Evolutionary conservation across 2,888 invertebrate species (phyloP), one percentile per base, ranked within the genome.

Genomic region (Pelosia muscerda): DNA sequence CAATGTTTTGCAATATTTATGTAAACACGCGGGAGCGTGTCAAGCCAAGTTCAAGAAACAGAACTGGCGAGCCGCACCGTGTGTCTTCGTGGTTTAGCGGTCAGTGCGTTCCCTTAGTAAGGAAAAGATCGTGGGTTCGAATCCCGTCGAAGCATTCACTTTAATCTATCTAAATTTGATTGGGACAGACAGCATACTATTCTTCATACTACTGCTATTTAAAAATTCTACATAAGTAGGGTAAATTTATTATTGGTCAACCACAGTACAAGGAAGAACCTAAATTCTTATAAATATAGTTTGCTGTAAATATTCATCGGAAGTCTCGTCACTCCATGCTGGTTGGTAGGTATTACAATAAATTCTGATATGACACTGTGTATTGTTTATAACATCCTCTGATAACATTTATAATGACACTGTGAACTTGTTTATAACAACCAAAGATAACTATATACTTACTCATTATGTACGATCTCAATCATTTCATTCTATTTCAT

Each of bases 231-330:
- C n/a, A n/a, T n/a, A n/a, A n/a, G n/a, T n/a, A n/a, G 5, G 38
- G 42, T 5, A 19, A 42, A 15, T n/a, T 3, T 62, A 31, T 62
- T 2, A 53, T 31, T 54, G 62, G 15, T 34, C 38, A 53, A 62
- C 22, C 31, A 15, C 9, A 62, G 28, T 54, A 54, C 23, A 54
- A 62, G 53, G 62, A 54, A 54, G 15, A 54, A 54, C 49, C 28
- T 22, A 28, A 62, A 8, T 22, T 62, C 8, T 15, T 15, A 10
- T 49, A 6, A 60, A 42, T 11, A 60, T 25, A 61, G 19, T 53
- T 28, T 3, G 15, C 31, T 28, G 3, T 11, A 15, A 15, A 61
- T 53, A 53, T 28, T 62, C 31, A 15, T 31, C 28, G 62, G 28
- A 54, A 62, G 54, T 62, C 11, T 15, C 31, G 22, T 31, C 15